These are phyloP conservation scores for Temnopleurus reevesii DNA, from an alignment of 53 echinoderm and acorn worm species.

Conservation along the genomic window DNA sequence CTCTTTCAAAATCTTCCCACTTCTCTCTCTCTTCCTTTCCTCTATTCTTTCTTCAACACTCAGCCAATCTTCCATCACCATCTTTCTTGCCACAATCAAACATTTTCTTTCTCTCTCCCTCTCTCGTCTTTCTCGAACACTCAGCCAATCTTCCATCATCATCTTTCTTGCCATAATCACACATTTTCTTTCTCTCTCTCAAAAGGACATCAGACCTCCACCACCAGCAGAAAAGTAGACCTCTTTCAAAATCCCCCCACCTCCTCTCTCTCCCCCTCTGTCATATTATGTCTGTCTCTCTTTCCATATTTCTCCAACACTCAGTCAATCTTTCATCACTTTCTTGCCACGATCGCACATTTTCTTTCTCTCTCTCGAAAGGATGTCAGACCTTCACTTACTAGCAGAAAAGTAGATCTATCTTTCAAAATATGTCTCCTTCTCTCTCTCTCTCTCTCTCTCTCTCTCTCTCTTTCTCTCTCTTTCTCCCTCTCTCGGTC, in stretches of 20 bases:
- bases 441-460: no score
- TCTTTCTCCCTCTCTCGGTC: not conserved
- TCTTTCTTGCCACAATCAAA: not conserved
- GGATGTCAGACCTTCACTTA: no score
- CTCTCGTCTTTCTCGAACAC: not conserved
- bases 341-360: no score
- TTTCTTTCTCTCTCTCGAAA: not conserved
- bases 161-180: not conserved
- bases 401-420: no score
- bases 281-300: no score
- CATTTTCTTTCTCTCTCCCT: not conserved
- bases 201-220: slow-evolving; percentile 23
- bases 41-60: not conserved
- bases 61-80: not conserved
- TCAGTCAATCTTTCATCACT: no score
- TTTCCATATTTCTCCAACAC: no score
- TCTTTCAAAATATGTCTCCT: no score
- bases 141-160: not conserved
- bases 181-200: not conserved
- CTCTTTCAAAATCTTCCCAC: not conserved
- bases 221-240: not conserved
- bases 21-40: not conserved
- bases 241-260: not conserved
- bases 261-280: not conserved
- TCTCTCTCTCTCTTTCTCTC: not conserved